A percentile compares a stretch with the other conserved stretches of the same genome.
Conservation (phyloP, 2,888 invertebrate genomes). For the Strigamia maritima region DNA sequence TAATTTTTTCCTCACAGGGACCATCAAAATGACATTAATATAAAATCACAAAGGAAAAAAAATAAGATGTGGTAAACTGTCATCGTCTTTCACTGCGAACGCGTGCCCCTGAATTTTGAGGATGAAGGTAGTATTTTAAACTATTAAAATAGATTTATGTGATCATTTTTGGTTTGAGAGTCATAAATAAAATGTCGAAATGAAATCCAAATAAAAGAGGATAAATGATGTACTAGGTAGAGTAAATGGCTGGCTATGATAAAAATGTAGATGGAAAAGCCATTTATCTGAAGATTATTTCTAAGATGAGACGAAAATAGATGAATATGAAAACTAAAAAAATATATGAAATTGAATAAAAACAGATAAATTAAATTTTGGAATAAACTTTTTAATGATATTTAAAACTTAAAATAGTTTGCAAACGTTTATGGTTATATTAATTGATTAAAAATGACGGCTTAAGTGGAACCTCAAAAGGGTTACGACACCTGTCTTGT, state of each 20-base stretch:
- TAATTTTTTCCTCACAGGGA: not conserved
- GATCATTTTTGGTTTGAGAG: not conserved
- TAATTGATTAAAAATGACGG: constrained; percentile 25
- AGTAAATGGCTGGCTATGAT: not conserved
- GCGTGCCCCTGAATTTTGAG: not conserved
- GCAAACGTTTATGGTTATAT: not conserved
- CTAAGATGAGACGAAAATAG: not conserved
- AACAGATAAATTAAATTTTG: not conserved
- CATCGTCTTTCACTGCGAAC: not conserved
- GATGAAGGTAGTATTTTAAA: not conserved
- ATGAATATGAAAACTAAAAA: not conserved
- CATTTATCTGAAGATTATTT: not conserved
- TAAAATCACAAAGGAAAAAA: not conserved
- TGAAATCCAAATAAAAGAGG: not conserved
- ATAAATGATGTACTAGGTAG: not conserved
- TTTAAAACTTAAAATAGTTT: not conserved
- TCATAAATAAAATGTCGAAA: constrained; percentile 27
- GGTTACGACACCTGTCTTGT: constrained; percentile 26
- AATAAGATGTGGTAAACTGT: not conserved
- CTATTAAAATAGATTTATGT: constrained; percentile 18
- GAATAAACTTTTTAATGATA: not conserved
- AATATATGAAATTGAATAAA: not conserved
- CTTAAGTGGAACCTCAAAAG: constrained; percentile 18
- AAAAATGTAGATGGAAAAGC: not conserved
- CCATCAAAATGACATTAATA: not conserved